phyloP scores from a whole-genome alignment of 2,113 vertebrate species.

The Canis aureus region DNA sequence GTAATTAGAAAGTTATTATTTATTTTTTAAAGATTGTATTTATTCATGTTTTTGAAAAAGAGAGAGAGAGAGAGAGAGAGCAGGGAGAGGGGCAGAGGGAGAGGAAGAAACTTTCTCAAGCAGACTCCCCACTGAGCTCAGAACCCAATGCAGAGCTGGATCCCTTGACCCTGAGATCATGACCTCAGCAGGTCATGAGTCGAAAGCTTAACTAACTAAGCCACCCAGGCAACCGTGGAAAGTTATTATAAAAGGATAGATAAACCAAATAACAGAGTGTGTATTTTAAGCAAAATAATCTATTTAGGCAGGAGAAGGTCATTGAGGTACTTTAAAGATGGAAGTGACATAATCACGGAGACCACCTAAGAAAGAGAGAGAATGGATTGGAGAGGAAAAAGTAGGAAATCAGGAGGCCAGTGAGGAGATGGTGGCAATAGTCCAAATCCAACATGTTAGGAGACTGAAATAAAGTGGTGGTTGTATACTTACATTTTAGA shows the following conservation, averaged over 20 bases:
- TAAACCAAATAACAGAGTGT: background rate
- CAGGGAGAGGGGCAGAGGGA: background rate
- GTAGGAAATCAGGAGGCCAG: background rate
- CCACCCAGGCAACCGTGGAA: background rate
- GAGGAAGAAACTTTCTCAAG: background rate
- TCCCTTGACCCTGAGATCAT: background rate
- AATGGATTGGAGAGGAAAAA: background rate
- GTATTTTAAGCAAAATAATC: background rate
- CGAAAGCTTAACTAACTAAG: background rate
- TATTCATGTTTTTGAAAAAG: background rate
- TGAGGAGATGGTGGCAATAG: background rate
- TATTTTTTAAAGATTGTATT: background rate
- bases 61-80: background rate
- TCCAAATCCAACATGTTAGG: background rate
- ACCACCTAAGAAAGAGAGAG: background rate
- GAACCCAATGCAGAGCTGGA: background rate
- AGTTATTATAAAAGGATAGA: background rate
- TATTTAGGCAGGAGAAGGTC: background rate
- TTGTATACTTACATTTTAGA: background rate
- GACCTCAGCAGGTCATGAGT: background rate
- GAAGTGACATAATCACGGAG: background rate
- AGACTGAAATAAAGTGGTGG: background rate
- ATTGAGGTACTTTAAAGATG: background rate
- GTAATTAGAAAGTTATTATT: background rate
- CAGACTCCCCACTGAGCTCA: background rate